These are phyloP conservation scores for Pollachius pollachius DNA, from an alignment of 2,113 vertebrate genomes.

Conservation along the genomic window DNA sequence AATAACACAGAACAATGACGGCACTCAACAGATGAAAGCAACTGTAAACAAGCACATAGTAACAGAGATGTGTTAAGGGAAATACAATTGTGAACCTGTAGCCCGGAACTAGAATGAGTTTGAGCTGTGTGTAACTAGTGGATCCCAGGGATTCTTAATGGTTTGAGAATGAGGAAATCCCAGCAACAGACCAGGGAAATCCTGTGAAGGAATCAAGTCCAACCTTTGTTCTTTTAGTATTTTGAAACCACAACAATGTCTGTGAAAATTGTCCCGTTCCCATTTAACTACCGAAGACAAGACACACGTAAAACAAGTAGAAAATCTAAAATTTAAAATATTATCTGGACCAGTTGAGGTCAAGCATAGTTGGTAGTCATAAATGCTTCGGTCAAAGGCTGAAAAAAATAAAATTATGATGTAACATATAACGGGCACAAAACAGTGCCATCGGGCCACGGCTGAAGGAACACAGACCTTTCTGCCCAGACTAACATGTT, in stretches of 20 bases:
- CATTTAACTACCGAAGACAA: slow-evolving; percentile 2
- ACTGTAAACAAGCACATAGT: slow-evolving; percentile 50
- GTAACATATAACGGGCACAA: slow-evolving; percentile 15
- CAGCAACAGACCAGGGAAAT: no score
- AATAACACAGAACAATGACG: slow-evolving; percentile 62
- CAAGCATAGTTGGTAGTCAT: slow-evolving; percentile 15
- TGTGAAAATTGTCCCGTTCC: no score
- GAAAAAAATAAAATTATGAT: slow-evolving; percentile 22
- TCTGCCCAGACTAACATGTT: slow-evolving; percentile 61
- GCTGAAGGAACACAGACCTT: slow-evolving; percentile 41
- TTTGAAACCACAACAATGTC: no score
- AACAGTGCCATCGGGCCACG: slow-evolving; percentile 46
- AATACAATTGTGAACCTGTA: no score
- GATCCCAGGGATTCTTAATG: no score
- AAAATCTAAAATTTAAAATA: slow-evolving; percentile 28
- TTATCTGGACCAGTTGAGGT: slow-evolving; percentile 25
- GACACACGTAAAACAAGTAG: slow-evolving; percentile 40
- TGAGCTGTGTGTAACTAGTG: slow-evolving; percentile 12
- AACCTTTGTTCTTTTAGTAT: no score
- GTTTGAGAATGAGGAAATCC: no score
- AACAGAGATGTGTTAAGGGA: slow-evolving; percentile 12
- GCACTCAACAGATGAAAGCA: slow-evolving; percentile 35
- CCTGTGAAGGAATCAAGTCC: no score
- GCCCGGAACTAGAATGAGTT: no score
- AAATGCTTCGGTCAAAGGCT: slow-evolving; percentile 11